These are phyloP conservation scores for Pterostichus niger DNA, from an alignment of 2,888 invertebrate species.

Conservation along the genomic window DNA sequence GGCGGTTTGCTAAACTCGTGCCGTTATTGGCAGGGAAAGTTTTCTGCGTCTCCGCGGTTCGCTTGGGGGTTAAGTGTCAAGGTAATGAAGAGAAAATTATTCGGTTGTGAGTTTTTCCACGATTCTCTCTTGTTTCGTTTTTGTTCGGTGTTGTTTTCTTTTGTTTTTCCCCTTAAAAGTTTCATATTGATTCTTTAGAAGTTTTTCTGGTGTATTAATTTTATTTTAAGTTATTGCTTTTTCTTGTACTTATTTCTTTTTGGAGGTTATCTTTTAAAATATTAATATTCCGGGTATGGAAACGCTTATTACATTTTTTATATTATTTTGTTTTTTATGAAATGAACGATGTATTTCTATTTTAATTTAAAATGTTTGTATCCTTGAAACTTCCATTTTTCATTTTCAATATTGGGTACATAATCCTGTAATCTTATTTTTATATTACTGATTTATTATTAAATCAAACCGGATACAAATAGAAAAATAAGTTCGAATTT, in stretches of 20 bases:
- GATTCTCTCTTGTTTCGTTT: conserved; percentile 28
- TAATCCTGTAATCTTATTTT: no score
- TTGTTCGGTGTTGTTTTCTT: conserved; percentile 20
- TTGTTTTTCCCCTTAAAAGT: conserved; percentile 17
- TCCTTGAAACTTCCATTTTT: no score
- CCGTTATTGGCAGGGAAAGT: neutral
- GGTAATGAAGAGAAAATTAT: conserved; percentile 60
- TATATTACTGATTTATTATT: no score
- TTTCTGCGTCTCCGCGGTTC: neutral
- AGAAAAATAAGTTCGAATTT: no score
- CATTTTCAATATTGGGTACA: no score
- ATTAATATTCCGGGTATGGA: conserved; percentile 4
- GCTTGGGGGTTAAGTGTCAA: conserved; percentile 43
- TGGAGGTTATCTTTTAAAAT: neutral
- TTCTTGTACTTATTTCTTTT: conserved; percentile 23
- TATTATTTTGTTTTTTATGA: neutral
- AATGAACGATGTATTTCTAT: neutral
- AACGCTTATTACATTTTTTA: neutral
- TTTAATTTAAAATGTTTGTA: neutral
- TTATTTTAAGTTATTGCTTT: conserved; percentile 49
- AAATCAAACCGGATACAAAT: no score
- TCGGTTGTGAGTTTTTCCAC: conserved; percentile 24
- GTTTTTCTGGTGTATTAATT: conserved; percentile 34
- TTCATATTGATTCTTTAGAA: conserved; percentile 25
- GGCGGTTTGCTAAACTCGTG: conserved; percentile 9